Base-by-base conservation (phyloP, 1,140 invertebrate species). In the Lepidurus apus region DNA sequence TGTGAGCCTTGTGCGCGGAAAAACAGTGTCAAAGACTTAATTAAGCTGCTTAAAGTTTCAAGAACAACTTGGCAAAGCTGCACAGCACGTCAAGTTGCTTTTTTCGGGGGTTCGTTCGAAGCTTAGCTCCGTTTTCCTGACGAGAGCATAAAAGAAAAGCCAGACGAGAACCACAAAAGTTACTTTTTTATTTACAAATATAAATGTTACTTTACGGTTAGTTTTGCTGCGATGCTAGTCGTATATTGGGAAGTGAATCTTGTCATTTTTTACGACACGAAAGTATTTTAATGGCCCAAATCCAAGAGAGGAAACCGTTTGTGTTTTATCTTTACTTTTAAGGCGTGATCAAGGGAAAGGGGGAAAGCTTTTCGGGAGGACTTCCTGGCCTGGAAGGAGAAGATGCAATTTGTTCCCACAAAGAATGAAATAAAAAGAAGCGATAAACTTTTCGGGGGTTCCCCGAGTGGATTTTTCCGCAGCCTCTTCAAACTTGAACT, bases 371-470 rank as follows among this genome's bases (percentile, higher is more conserved):
- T 65, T 65, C 17, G 53, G 13, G 53, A 21, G 53, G 21, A 65
- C 21, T 21, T 65, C 21, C 53, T 65, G n/a, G 6, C 53, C 13
- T 17, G 53, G 53, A 65, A 65, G 3, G n/a, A 65, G 17, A 65
- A 65, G 53, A 65, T n/a, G 53, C 53, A 65, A 65, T 65, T 65
- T 65, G 53, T 65, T 65, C 53, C 53, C 53, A 65, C 53, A 17
- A 65, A 21, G 53, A 65, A 65, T 65, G 53, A 9, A 21, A 65
- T 65, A 65, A 65, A 65, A 65, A 65, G 34, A 65, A 9, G 9
- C 53, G 9, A 65, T 65, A 21, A 65, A 65, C 0, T 65, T n/a
- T 13, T 65, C 17, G 53, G n/a, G 53, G 21, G 13, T n/a, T 34
- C 34, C 34, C 9, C 53, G 13, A 65, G 21, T 65, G 53, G 53